These are phyloP conservation scores for Pseudomyrmex gracilis DNA, from an alignment of 1,140 invertebrate genomes.

Conservation along the genomic window DNA sequence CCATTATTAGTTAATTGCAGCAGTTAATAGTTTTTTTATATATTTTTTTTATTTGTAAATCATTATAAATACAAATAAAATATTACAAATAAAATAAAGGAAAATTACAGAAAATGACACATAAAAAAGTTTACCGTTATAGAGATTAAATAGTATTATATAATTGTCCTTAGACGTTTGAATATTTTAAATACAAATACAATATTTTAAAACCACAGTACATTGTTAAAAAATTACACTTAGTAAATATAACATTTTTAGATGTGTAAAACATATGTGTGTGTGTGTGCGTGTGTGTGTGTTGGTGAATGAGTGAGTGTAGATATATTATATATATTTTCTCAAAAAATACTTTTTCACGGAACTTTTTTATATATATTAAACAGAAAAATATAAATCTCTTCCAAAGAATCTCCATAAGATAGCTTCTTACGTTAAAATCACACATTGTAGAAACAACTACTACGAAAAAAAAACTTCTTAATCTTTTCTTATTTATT, in stretches of 20 bases:
- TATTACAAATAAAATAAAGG: neutral
- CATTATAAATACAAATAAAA: neutral
- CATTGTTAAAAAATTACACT: constrained; percentile 9
- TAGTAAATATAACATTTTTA: neutral
- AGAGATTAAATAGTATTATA: no score
- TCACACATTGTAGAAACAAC: no score
- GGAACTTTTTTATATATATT: constrained; percentile 89
- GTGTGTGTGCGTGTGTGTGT: no score
- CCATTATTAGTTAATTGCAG: constrained; percentile 42
- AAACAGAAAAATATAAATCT: no score
- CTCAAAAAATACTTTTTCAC: no score
- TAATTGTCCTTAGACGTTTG: neutral
- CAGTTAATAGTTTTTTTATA: neutral
- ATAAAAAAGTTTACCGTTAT: neutral
- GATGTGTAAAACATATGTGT: neutral
- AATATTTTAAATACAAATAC: neutral
- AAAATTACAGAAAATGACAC: neutral
- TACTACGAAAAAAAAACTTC: no score
- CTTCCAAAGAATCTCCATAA: no score
- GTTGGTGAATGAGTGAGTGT: neutral
- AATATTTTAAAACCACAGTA: constrained; percentile 24
- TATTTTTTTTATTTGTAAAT: neutral
- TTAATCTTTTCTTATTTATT: no score
- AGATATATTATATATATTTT: no score
- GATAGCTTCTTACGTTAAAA: no score